Percentiles rank a stretch among this genome's conserved stretches.
Conservation (phyloP, 2,113 vertebrate genomes). For the Myotis lucifugus region DNA sequence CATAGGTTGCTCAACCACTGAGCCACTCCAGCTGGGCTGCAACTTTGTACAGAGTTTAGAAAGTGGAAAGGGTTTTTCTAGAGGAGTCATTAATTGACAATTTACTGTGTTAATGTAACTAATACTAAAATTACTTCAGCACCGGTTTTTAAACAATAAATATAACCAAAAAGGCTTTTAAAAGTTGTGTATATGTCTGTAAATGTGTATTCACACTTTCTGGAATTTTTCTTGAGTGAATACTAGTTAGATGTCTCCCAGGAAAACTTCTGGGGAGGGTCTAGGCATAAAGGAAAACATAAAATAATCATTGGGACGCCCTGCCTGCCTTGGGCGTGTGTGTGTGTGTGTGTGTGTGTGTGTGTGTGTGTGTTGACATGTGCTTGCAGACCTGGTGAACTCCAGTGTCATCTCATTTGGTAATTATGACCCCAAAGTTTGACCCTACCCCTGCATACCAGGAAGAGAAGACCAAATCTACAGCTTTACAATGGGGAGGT, state of each 20-base stretch:
- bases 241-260: background rate
- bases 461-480: background rate
- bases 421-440: background rate
- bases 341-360: fast-evolving
- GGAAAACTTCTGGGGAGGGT: background rate
- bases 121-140: background rate
- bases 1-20: too few species aligned
- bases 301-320: background rate
- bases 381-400: background rate
- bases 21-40: too few species aligned
- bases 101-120: background rate
- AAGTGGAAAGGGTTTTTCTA: background rate
- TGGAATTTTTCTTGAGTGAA: background rate
- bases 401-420: background rate
- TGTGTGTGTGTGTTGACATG: too few species aligned
- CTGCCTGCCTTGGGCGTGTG: too few species aligned
- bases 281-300: background rate
- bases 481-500: background rate
- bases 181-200: background rate
- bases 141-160: background rate
- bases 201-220: background rate
- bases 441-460: background rate
- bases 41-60: background rate
- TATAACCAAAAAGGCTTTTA: background rate
- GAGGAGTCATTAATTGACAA: background rate